Base-by-base conservation (phyloP, 2,888 invertebrate genomes). In the Salticus scenicus region DNA sequence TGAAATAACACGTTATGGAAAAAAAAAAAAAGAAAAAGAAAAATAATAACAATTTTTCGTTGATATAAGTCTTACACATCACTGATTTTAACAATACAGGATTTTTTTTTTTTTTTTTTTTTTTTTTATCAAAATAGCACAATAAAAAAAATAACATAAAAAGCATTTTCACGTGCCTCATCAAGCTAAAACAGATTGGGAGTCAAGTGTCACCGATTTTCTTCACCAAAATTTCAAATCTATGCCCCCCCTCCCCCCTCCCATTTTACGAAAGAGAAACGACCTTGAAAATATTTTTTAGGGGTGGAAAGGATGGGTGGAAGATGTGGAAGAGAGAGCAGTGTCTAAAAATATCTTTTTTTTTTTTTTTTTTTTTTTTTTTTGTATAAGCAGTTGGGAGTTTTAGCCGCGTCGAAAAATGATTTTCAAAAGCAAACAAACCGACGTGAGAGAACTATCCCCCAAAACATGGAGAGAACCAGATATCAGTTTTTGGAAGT, bases 381-480 rank as follows among this genome's bases (percentile, higher is more conserved):
- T 10, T 37, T 37, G n/a, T 30, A 75, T 41, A 17, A 30, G 42
- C 81, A 64, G 63, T 71, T 63, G 63, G 70, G 70, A 64, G 51
- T 73, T 27, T 51, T 28, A 24, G 33, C 41, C 64, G 66, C 47
- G 31, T 67, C 72, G 57, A 64, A 74, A 81, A 80, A 80, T 80
- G 51, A 69, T 75, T 82, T 74, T 42, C 63, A 41, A 82, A 82
- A 76, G 33, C 75, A 76, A 76, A 74, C 69, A 82, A 76, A 75
- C n/a, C 51, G 8, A 42, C 24, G 70, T 71, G 57, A 63, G 71
- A 63, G 69, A 64, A 12, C 31, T 69, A 70, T 30, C 66, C 57
- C 7, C 10, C 28, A 37, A 81, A 57, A 69, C 74, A 70, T 66
- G 37, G 20, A 42, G 28, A 42, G n/a, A 33, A 27, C 30, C 41